Evolutionary conservation across 2,888 invertebrate species (phyloP).

Genomic region (Celastrina argiolus): DNA sequence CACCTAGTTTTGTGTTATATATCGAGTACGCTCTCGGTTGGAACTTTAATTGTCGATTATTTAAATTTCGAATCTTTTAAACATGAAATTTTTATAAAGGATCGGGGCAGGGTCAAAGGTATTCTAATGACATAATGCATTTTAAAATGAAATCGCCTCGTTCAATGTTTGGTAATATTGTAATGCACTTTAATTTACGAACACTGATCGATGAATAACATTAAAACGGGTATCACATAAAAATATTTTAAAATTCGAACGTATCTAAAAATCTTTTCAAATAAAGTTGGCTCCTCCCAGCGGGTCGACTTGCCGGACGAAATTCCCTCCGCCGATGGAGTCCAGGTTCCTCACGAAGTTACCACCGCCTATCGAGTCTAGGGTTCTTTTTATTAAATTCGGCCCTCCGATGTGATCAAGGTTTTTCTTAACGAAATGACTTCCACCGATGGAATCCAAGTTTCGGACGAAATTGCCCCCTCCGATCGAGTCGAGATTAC

Average conservation of each 20-base stretch:
- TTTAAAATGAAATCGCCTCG: not conserved
- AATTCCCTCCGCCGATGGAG: conserved; percentile 72
- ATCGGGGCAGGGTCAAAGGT: not conserved
- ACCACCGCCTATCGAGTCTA: conserved; percentile 65
- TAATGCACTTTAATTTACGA: conserved; percentile 18
- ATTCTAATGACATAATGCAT: not conserved
- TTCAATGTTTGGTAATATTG: conserved; percentile 1
- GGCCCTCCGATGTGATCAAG: conserved; percentile 65
- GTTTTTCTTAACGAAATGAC: conserved; percentile 64
- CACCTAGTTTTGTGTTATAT: conserved; percentile 28
- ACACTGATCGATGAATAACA: conserved; percentile 30
- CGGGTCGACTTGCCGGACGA: conserved; percentile 59
- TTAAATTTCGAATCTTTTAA: conserved; percentile 3
- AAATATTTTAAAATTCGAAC: not conserved
- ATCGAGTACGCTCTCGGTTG: not conserved
- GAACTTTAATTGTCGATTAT: not conserved
- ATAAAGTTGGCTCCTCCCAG: conserved; percentile 64
- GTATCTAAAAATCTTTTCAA: conserved; percentile 35
- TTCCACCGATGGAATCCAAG: conserved; percentile 60
- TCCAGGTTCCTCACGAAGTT: conserved; percentile 68
- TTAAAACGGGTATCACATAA: conserved; percentile 26
- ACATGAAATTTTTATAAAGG: conserved; percentile 1
- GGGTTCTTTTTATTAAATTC: conserved; percentile 59
- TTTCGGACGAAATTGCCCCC: conserved; percentile 66
- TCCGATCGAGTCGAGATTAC: conserved; percentile 61